Evolutionary conservation across 2,888 invertebrate genomes (phyloP), one percentile per base, ranked within the genome.

Genomic region (Laothoe populi): DNA sequence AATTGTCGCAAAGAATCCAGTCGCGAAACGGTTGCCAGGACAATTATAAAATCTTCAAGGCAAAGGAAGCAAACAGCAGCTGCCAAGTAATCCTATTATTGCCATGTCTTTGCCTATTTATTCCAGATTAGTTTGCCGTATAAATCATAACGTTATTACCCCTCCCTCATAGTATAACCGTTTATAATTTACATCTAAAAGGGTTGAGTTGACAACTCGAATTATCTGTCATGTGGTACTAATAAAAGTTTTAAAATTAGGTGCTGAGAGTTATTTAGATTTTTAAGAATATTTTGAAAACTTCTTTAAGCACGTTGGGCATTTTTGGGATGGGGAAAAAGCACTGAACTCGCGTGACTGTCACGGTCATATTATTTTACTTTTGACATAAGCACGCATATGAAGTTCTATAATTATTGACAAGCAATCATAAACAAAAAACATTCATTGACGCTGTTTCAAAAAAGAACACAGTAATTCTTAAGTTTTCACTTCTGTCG

Each of bases 101-200:
- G 31, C 59, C 40, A 53, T 19, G 44, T 44, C 44, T 19, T 44
- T 44, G 57, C 44, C 26, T 59, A 69, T 70, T 65, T 69, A 69
- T 69, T 69, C 67, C 62, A 64, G 58, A 64, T 62, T 62, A 58
- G 62, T 60, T 59, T 62, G 45, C 63, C n/a, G 19, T 60, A 79
- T 86, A 81, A 82, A 84, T 87, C 82, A 82, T 71, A 70, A 57
- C 66, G 63, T 63, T 75, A 81, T 77, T 70, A 69, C 63, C 69
- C 16, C 53, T 19, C 53, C 19, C 65, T 64, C 72, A 71, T n/a
- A n/a, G n/a, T 76, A 79, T 77, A 74, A 72, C 71, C 74, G 73
- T 60, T 71, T 76, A 77, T 79, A 81, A 86, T 86, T 84, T 81
- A 84, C 74, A 73, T 71, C 62, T 68, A 60, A 71, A 74, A 77